Base-by-base conservation (phyloP, 1,140 invertebrate species). In the Helicoverpa armigera region DNA sequence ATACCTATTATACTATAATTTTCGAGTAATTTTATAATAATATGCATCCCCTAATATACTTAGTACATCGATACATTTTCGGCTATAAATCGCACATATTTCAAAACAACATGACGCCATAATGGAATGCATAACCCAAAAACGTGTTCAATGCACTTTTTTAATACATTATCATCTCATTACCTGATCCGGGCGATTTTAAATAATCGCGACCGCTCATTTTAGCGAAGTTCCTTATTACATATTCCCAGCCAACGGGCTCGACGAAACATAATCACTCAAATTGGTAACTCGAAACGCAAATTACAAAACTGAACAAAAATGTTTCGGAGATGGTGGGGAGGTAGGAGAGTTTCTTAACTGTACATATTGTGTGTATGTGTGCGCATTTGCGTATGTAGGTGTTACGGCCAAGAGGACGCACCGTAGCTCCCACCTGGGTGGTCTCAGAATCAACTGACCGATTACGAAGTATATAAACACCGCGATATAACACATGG, bases 381-480 rank as follows among this genome's bases (percentile, higher is more conserved):
- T 75, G 56, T 53, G 69, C 48, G 63, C 58, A 23, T 69, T 65
- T 77, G 73, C 61, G 74, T 80, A 75, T 80, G 63, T 80, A 70
- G 72, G n/a, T 84, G 63, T n/a, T 84, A 84, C 84, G 80, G 65
- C 76, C 83, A 35, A 86, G 85, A 85, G 82, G 86, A 85, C 78
- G 90, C 83, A 81, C 85, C 85, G 83, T 88, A 89, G 54, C 31
- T 61, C 48, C 75, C 50, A 85, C 90, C 75, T 94, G 93, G 93
- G 93, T 94, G 93, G 93, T 94, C 93, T 65, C 75, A 67, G 75
- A 77, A 77, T 77, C 75, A 77, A 77, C 61, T 87, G 83, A 78
- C 80, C 87, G 87, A 89, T 91, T 91, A 92, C 82, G 84, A 87
- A 87, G 85, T 89, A 91, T 86, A 94, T 92, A 94, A 87, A 81